phyloP scores from a whole-genome alignment of 2,113 vertebrate genomes.

The Eira barbara region DNA sequence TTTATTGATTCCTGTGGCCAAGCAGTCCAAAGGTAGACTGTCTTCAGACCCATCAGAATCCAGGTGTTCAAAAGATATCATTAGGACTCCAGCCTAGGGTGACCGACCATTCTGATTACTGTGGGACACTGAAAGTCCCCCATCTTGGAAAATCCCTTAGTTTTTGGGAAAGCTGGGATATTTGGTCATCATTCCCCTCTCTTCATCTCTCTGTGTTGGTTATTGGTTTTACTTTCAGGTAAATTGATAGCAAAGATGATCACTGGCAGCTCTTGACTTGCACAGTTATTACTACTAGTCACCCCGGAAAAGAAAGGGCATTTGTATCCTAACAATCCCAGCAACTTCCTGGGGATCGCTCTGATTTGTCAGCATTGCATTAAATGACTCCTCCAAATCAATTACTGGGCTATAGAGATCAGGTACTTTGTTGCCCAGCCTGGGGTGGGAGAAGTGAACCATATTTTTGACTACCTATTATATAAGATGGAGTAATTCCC shows the following conservation, averaged over 20 bases:
- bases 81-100: not conserved
- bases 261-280: not conserved
- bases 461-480: not conserved
- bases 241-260: not conserved
- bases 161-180: not conserved
- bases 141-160: not conserved
- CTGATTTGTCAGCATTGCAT: not conserved
- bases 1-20: not conserved
- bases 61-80: not conserved
- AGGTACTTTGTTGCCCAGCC: not conserved
- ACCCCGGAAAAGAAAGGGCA: not conserved
- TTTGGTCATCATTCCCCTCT: not conserved
- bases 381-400: not conserved
- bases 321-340: not conserved
- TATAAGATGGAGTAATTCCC: not conserved
- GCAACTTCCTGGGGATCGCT: not conserved
- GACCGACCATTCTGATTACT: not conserved
- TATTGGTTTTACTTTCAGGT: not conserved
- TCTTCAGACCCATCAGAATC: not conserved
- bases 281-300: not conserved
- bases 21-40: not conserved
- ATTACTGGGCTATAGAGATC: not conserved
- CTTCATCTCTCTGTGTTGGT: not conserved
- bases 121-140: not conserved
- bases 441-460: not conserved